Evolutionary conservation across 2,888 invertebrate species (phyloP).

Genomic region (Hemaris fuciformis): DNA sequence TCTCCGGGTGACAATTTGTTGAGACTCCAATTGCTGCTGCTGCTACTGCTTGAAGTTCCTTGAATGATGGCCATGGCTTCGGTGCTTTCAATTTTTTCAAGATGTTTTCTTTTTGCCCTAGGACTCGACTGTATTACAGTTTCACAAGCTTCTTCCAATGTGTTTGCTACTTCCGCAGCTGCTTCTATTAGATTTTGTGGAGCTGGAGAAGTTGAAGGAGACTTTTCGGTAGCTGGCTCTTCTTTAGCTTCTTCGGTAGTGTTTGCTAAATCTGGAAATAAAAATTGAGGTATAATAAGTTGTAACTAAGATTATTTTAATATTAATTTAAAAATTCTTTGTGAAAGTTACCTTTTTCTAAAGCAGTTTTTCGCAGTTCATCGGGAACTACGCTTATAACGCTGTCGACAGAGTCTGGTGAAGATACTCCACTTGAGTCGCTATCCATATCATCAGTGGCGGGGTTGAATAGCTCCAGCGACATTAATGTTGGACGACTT

Average conservation of each 20-base stretch:
- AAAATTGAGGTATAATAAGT: no score
- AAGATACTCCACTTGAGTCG: constrained; percentile 93
- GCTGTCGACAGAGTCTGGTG: constrained; percentile 93
- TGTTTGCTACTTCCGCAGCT: constrained; percentile 84
- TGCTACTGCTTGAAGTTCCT: constrained; percentile 75
- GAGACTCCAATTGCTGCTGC: constrained; percentile 78
- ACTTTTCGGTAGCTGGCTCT: constrained; percentile 44
- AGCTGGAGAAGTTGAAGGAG: constrained; percentile 47
- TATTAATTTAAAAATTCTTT: background rate
- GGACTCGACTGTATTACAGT: constrained; percentile 85
- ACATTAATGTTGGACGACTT: constrained; percentile 87
- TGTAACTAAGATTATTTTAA: background rate
- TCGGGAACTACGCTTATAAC: constrained; percentile 90
- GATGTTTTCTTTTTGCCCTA: constrained; percentile 72
- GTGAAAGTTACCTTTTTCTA: constrained; percentile 65
- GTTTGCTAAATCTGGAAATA: constrained; percentile 55
- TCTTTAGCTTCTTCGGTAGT: constrained; percentile 48
- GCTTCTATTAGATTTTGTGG: constrained; percentile 83
- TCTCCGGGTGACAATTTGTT: constrained; percentile 78
- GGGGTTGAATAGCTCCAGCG: constrained; percentile 93
- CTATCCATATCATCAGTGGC: constrained; percentile 95
- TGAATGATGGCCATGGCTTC: constrained; percentile 73
- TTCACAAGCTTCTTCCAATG: constrained; percentile 86
- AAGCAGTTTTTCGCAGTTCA: constrained; percentile 73
- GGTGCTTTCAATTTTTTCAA: constrained; percentile 74